A percentile compares a stretch with the other conserved stretches of the same genome.
phyloP scores from a whole-genome alignment of 1,140 invertebrate genomes.

The Samia ricini region DNA sequence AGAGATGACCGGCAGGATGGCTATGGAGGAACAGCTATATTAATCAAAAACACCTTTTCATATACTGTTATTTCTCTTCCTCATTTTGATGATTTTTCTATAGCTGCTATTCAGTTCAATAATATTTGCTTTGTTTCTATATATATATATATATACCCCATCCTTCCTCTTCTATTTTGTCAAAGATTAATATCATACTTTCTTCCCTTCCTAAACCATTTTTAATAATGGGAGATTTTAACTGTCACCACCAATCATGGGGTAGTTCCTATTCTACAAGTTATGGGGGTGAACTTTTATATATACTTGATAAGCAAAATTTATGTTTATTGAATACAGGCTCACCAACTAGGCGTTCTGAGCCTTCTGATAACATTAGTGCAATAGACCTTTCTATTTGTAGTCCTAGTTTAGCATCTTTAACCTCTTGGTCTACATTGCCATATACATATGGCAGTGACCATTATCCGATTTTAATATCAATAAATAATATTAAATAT shows the following conservation, averaged over 20 bases:
- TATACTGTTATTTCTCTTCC: background rate
- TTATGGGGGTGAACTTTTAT: slow-evolving; percentile 7
- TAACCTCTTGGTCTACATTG: slow-evolving; percentile 2
- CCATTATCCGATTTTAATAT: slow-evolving; percentile 4
- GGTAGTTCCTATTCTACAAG: slow-evolving; percentile 10
- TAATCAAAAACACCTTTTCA: no score
- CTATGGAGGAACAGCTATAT: slow-evolving; percentile 19
- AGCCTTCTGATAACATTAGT: slow-evolving; percentile 11
- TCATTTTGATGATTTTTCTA: slow-evolving; percentile 5
- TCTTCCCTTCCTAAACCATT: slow-evolving; percentile 7
- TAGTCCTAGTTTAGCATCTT: slow-evolving; percentile 12
- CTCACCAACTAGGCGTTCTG: slow-evolving; percentile 4
- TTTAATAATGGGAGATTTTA: slow-evolving; percentile 3
- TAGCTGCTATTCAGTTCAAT: slow-evolving; percentile 1
- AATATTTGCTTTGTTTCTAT: slow-evolving; percentile 13
- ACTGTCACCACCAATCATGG: slow-evolving; percentile 12
- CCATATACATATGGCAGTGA: background rate
- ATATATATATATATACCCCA: no score
- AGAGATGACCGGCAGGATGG: slow-evolving; percentile 22
- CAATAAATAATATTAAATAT: background rate
- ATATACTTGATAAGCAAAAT: slow-evolving; percentile 9
- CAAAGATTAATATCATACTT: slow-evolving; percentile 5
- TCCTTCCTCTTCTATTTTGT: slow-evolving; percentile 7
- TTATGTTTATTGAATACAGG: slow-evolving; percentile 15
- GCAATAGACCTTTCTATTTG: slow-evolving; percentile 11